Base-by-base conservation (phyloP, 2,888 invertebrate species). In the Cheilosia pagana region DNA sequence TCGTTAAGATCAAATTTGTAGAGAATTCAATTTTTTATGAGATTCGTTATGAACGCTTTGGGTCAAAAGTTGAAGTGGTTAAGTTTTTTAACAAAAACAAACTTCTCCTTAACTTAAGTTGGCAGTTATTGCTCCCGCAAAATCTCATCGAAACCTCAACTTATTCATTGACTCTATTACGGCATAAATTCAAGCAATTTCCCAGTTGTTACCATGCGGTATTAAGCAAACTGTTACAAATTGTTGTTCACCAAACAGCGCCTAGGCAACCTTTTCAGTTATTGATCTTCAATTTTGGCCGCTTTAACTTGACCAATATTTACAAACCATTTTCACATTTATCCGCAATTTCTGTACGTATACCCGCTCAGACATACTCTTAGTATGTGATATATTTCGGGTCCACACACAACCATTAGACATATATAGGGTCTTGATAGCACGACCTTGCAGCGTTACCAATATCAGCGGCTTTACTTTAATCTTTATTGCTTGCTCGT, bases 231-330 rank as follows among this genome's bases (percentile, higher is more conserved):
- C 14, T 16, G n/a, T 7, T 43, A 43, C 43, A 43, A 43, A 43
- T 43, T 43, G 6, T 7, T 7, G 16, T 43, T 43, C 41, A 16
- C 6, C 0, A 3, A 43, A 43, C 41, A 43, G 41, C 16, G 5
- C 6, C 41, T 43, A 4, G 1, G 6, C n/a, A 43, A 43, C 43
- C 8, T 2, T 48, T 21, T 48, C 8, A 12, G 4, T 48, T 10
- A 48, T 48, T 48, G 48, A 48, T 48, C 21, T 57, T 35, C 5
- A 19, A 28, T 48, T 10, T 23, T 39, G 19, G 23, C 28, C 50
- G 50, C 25, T 41, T 50, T 71, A 50, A 25, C 50, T 50, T 28
- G 41, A 28, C 25, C 35, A 71, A 71, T 71, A 60, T 71, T 71
- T 71, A 50, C 28, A 19, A 59, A 25, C 12, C 28, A 21, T 48